Percentiles rank a stretch among this genome's conserved stretches.
Evolutionary conservation across 2,888 invertebrate species (phyloP).

Genomic region (Ectobius pallidus): DNA sequence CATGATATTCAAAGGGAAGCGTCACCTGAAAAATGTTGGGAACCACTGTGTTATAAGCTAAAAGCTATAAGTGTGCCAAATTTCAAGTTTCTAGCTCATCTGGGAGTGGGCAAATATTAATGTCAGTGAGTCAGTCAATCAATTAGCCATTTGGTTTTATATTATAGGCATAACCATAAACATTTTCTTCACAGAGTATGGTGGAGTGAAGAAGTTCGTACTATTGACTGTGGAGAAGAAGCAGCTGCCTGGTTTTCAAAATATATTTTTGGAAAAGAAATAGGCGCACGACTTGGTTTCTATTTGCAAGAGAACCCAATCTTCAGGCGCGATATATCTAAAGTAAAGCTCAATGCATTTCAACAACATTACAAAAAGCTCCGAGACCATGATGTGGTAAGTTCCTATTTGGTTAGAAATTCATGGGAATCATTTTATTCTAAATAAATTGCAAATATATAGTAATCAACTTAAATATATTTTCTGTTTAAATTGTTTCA

Average conservation of each 20-base stretch:
- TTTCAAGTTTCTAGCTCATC: too few species aligned
- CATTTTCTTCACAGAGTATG: constrained; percentile 30
- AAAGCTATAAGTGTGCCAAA: too few species aligned
- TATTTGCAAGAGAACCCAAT: background rate
- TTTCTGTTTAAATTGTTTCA: background rate
- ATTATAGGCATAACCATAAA: too few species aligned
- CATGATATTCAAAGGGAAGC: too few species aligned
- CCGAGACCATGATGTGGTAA: constrained; percentile 50
- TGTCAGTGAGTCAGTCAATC: too few species aligned
- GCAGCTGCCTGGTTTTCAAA: constrained; percentile 75
- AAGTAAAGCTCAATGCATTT: constrained; percentile 35
- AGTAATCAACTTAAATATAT: background rate
- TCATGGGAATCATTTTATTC: too few species aligned
- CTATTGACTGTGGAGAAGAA: constrained; percentile 74
- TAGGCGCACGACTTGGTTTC: constrained; percentile 28
- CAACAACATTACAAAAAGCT: constrained; percentile 46
- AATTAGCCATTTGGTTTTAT: too few species aligned
- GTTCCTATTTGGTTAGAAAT: too few species aligned
- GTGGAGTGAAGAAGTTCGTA: constrained; percentile 54
- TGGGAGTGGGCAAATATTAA: too few species aligned
- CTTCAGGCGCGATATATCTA: constrained; percentile 13
- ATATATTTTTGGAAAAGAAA: constrained; percentile 46
- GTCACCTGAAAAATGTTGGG: too few species aligned
- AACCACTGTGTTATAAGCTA: too few species aligned
- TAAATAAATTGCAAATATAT: too few species aligned